A percentile compares a stretch with the other conserved stretches of the same genome.
Conservation (phyloP, 1,140 invertebrate species). For the Goniozus legneri region DNA sequence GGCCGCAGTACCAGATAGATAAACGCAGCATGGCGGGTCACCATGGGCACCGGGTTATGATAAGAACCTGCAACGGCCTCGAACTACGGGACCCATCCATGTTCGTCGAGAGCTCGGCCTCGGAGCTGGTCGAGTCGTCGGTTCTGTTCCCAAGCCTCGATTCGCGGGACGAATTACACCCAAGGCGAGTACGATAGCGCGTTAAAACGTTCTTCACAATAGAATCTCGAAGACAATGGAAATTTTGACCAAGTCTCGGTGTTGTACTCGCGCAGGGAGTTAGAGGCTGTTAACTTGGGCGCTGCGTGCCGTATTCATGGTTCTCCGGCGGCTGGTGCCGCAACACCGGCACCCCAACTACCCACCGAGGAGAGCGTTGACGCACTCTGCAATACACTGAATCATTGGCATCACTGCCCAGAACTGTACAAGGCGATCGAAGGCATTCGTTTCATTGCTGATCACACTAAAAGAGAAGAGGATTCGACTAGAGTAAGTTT, state of each 20-base stretch:
- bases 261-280: slow-evolving; percentile 58
- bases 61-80: slow-evolving; percentile 77
- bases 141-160: slow-evolving; percentile 58
- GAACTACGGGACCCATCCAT: slow-evolving; percentile 65
- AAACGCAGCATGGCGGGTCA: slow-evolving; percentile 48
- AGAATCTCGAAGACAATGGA: background rate
- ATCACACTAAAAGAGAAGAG: slow-evolving; percentile 88
- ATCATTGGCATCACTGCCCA: slow-evolving; percentile 82
- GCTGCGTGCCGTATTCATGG: slow-evolving; percentile 64
- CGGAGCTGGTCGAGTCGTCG: slow-evolving; percentile 53
- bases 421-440: slow-evolving; percentile 89
- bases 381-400: slow-evolving; percentile 53
- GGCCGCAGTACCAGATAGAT: slow-evolving; percentile 82
- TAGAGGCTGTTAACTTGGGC: slow-evolving; percentile 56
- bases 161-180: slow-evolving; percentile 58
- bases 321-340: slow-evolving; percentile 54
- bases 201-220: background rate
- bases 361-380: slow-evolving; percentile 48
- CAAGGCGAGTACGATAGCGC: slow-evolving; percentile 38
- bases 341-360: slow-evolving; percentile 36
- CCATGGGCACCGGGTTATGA: slow-evolving; percentile 62
- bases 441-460: slow-evolving; percentile 87
- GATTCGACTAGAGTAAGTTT: slow-evolving; percentile 81
- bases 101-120: slow-evolving; percentile 52
- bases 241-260: no score